These are phyloP conservation scores for Kryphioiulus occultus DNA, from an alignment of 2,888 invertebrate species.

Conservation along the genomic window DNA sequence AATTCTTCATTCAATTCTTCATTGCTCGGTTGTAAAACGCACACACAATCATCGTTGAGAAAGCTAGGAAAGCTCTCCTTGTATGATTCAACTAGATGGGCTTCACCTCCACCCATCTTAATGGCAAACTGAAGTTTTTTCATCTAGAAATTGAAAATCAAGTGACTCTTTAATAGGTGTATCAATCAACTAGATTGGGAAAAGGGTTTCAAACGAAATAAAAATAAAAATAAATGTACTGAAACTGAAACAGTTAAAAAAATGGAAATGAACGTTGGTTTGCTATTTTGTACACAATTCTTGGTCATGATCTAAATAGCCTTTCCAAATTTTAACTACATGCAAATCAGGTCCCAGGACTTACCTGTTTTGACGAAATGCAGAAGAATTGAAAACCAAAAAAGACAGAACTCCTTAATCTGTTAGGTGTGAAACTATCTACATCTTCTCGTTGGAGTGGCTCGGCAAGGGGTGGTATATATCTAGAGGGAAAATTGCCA, in stretches of 20 bases:
- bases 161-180: too few relatives aligned
- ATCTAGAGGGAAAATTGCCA: background rate
- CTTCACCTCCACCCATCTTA: background rate
- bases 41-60: background rate
- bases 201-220: too few relatives aligned
- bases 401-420: background rate
- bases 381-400: background rate
- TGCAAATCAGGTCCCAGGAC: too few relatives aligned
- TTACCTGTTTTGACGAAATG: conserved; percentile 41
- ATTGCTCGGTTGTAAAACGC: conserved; percentile 14
- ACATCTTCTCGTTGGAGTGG: background rate
- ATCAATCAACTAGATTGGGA: too few relatives aligned
- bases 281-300: too few relatives aligned
- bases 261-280: too few relatives aligned
- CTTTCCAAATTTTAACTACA: too few relatives aligned
- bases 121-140: conserved; percentile 33
- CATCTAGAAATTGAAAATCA: background rate
- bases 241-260: too few relatives aligned
- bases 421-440: conserved; percentile 21
- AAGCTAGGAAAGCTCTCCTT: background rate
- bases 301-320: too few relatives aligned
- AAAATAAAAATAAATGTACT: too few relatives aligned
- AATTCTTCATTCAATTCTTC: conserved; percentile 17
- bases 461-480: background rate
- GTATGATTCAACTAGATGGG: background rate